These are phyloP conservation scores for Ormyrus pomaceus DNA, from an alignment of 2,888 invertebrate species.

Conservation along the genomic window DNA sequence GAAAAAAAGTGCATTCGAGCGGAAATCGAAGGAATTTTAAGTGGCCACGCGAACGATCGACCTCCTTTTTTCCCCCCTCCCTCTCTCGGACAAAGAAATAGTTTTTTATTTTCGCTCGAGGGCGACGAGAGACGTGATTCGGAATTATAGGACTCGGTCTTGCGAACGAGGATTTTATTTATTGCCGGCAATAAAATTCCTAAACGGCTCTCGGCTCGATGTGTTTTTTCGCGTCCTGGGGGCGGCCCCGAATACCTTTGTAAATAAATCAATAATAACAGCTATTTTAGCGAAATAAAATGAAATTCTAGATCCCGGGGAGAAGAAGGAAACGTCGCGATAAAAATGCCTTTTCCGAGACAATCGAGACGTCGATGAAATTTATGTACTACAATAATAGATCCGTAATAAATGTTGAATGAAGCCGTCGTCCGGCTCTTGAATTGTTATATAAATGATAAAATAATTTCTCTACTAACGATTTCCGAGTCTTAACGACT, in stretches of 20 bases:
- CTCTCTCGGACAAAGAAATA: slow-evolving; percentile 15
- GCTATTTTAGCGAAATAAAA: slow-evolving; percentile 30
- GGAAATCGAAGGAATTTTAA: neutral
- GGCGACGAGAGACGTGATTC: slow-evolving; percentile 25
- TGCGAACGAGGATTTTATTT: slow-evolving; percentile 43
- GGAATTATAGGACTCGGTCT: slow-evolving; percentile 31
- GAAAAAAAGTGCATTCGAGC: no score
- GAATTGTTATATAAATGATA: no score
- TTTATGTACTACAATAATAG: no score
- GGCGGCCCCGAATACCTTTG: neutral
- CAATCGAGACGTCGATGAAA: neutral
- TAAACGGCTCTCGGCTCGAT: slow-evolving; percentile 32
- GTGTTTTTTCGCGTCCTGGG: slow-evolving; percentile 13
- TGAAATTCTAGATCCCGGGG: neutral
- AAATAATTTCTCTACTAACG: no score
- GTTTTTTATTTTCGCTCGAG: slow-evolving; percentile 11
- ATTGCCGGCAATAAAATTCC: slow-evolving; percentile 32
- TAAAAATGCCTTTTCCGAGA: slow-evolving; percentile 8
- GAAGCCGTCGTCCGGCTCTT: no score
- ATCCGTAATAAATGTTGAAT: no score
- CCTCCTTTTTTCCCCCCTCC: slow-evolving; percentile 6
- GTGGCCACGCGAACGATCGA: neutral
- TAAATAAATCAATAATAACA: slow-evolving; percentile 38
- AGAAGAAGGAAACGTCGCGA: neutral
- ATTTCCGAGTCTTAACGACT: no score